phyloP scores from a whole-genome alignment of 1,140 invertebrate species.

The Bombyx mori region ASM3026992v2 NC_085114.1:16109501-16110000 shows the following conservation, averaged over 20 bases:
- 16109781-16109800: constrained; percentile 2
- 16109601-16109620: constrained; percentile 80
- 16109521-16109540: constrained; percentile 79
- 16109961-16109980: constrained; percentile 28
- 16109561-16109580: constrained; percentile 12
- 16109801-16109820: constrained; percentile 17
- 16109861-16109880: constrained; percentile 67
- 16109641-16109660: constrained; percentile 81
- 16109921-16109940: constrained; percentile 23
- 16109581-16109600: constrained; percentile 53
- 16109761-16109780: constrained; percentile 53
- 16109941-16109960: constrained; percentile 28
- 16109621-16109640: constrained; percentile 80
- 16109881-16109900: constrained; percentile 67
- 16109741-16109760: constrained; percentile 70
- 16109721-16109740: constrained; percentile 85
- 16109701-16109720: constrained; percentile 74
- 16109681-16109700: constrained; percentile 70
- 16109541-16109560: constrained; percentile 79
- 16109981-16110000: constrained; percentile 68
- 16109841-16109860: constrained; percentile 60
- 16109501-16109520: constrained; percentile 78
- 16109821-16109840: constrained; percentile 41
- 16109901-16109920: constrained; percentile 53
- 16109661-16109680: constrained; percentile 78